Evolutionary conservation across 2,797 vertebrate genomes (phyloP).

Genomic region (Eulemur rubriventer): DNA sequence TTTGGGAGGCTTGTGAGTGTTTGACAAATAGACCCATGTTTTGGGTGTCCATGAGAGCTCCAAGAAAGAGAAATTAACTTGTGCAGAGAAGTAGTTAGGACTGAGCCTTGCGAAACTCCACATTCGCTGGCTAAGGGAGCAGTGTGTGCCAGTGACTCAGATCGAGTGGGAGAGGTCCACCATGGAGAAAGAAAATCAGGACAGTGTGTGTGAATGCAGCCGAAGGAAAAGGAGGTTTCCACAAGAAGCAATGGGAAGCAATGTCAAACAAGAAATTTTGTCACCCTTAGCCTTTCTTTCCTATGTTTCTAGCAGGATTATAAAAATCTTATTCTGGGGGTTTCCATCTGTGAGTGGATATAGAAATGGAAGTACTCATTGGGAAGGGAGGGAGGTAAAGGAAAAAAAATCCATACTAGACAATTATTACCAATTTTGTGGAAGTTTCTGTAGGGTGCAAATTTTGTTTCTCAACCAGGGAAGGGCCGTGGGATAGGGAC

Average conservation of each 20-base stretch:
- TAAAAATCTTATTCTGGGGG: background rate
- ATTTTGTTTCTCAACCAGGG: background rate
- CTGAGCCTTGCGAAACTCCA: background rate
- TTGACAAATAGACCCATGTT: background rate
- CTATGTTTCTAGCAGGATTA: background rate
- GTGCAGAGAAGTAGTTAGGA: background rate
- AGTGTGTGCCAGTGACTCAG: background rate
- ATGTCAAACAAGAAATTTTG: background rate
- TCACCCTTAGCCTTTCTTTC: background rate
- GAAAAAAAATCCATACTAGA: background rate
- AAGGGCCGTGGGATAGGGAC: accelerated
- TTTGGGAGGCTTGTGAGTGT: background rate
- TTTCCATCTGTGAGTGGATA: background rate
- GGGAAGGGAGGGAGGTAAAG: background rate
- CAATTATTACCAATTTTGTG: background rate
- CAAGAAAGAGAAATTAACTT: background rate
- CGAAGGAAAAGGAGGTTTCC: background rate
- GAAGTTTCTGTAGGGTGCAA: background rate
- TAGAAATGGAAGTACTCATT: background rate
- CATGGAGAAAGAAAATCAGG: background rate
- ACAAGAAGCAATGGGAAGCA: background rate
- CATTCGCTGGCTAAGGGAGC: background rate
- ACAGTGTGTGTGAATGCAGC: background rate
- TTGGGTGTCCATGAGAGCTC: background rate
- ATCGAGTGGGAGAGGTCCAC: background rate